Evolutionary conservation across 2,888 invertebrate genomes (phyloP).

Genomic region (Temnothorax rugatulus): DNA sequence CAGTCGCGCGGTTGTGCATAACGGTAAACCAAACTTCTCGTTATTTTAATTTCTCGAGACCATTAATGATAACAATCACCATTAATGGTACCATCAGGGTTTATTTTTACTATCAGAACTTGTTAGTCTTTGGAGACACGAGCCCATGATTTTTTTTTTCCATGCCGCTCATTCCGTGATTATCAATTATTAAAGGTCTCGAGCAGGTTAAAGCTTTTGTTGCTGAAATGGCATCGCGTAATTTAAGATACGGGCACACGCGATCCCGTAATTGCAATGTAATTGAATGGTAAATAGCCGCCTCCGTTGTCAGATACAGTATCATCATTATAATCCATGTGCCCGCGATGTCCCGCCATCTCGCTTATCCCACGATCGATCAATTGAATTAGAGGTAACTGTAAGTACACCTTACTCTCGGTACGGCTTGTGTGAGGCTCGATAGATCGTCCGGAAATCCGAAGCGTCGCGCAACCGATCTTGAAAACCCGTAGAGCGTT

Average conservation of each 20-base stretch:
- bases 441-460: constrained; percentile 63
- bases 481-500: constrained; percentile 44
- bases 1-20: constrained; percentile 1
- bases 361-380: constrained; percentile 74
- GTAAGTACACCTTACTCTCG: constrained; percentile 63
- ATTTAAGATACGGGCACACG: constrained; percentile 60
- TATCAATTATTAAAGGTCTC: constrained; percentile 56
- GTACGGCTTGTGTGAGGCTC: constrained; percentile 61
- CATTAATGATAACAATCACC: constrained; percentile 44
- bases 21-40: constrained; percentile 18
- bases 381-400: constrained; percentile 75
- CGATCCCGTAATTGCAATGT: constrained; percentile 75
- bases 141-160: constrained; percentile 29
- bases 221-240: constrained; percentile 48
- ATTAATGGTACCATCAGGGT: neutral
- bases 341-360: constrained; percentile 58
- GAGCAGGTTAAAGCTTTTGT: constrained; percentile 52
- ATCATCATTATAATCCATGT: constrained; percentile 67
- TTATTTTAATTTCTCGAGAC: constrained; percentile 22
- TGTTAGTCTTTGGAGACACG: constrained; percentile 33
- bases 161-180: constrained; percentile 46
- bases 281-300: constrained; percentile 77
- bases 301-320: constrained; percentile 59
- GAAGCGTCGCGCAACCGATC: constrained; percentile 26
- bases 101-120: neutral